phyloP scores from a whole-genome alignment of 2,888 invertebrate species.

The Acanthosepion pharaonis region DNA sequence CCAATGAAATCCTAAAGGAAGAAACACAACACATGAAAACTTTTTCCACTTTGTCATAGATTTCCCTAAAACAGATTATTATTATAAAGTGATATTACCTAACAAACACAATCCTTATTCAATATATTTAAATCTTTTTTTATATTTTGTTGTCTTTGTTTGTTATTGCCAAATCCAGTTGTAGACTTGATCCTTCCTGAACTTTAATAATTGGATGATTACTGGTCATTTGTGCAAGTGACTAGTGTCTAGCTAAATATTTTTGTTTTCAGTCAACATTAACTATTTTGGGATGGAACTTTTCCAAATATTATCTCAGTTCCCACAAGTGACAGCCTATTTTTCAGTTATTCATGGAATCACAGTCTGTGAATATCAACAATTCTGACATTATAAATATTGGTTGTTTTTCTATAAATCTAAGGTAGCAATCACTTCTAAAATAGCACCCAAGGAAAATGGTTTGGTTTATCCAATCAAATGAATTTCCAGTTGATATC shows the following conservation, averaged over 20 bases:
- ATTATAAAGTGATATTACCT: too few relatives aligned
- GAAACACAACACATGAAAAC: too few relatives aligned
- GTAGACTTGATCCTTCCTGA: not conserved
- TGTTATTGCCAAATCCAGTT: not conserved
- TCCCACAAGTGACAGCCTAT: not conserved
- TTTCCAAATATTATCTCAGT: not conserved
- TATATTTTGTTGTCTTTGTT: not conserved
- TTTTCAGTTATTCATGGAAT: not conserved
- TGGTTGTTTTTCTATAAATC: not conserved
- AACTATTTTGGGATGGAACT: not conserved
- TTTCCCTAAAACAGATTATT: too few relatives aligned
- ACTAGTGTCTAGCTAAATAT: not conserved
- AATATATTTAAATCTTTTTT: too few relatives aligned
- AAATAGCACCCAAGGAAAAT: not conserved
- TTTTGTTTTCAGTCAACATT: not conserved
- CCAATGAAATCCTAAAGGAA: too few relatives aligned
- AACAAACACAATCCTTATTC: too few relatives aligned
- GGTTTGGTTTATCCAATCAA: not conserved
- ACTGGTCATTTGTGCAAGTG: not conserved
- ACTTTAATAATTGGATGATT: not conserved
- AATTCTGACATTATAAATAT: not conserved
- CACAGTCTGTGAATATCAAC: not conserved
- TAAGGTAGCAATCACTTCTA: not conserved
- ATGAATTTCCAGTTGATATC: not conserved
- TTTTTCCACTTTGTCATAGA: too few relatives aligned